A percentile compares a stretch with the other conserved stretches of the same genome.
These are phyloP conservation scores for Parnassius glacialis DNA, from an alignment of 2,888 invertebrate species.

Conservation along the genomic window DNA sequence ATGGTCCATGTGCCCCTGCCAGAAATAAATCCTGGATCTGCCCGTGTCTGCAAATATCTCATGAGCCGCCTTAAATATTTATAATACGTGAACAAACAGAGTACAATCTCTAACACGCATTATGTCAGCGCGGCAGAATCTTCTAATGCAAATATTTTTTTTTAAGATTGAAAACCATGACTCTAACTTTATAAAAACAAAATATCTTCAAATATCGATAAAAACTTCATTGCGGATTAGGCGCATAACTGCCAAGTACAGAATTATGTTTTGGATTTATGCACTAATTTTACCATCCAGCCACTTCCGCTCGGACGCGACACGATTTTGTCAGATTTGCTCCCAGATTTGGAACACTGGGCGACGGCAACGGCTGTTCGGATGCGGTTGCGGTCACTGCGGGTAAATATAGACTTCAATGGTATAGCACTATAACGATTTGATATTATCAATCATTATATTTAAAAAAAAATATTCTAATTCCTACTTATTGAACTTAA, in stretches of 20 bases:
- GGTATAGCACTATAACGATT: slow-evolving; percentile 5
- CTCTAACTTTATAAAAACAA: too few relatives aligned
- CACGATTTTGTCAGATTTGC: slow-evolving; percentile 53
- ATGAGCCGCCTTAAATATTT: too few relatives aligned
- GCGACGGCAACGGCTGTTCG: slow-evolving; percentile 39
- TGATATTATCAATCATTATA: neutral
- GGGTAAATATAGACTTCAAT: slow-evolving; percentile 21
- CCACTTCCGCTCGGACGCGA: slow-evolving; percentile 39
- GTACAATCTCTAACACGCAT: too few relatives aligned
- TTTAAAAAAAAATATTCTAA: neutral
- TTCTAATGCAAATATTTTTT: too few relatives aligned
- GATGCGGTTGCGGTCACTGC: slow-evolving; percentile 36
- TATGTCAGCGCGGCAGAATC: too few relatives aligned
- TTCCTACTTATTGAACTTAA: neutral
- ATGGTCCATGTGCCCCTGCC: too few relatives aligned
- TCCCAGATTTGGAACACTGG: slow-evolving; percentile 49
- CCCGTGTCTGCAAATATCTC: too few relatives aligned
- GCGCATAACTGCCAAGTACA: slow-evolving; percentile 23
- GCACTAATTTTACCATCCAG: slow-evolving; percentile 54
- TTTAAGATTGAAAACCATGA: too few relatives aligned
- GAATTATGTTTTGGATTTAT: slow-evolving; percentile 50
- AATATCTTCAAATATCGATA: too few relatives aligned
- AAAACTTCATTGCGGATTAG: too few relatives aligned
- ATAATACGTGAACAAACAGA: too few relatives aligned
- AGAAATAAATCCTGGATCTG: too few relatives aligned